Percentiles rank a stretch among this genome's conserved stretches.
Evolutionary conservation across 2,888 invertebrate genomes (phyloP).

Genomic region (Mythimna pallens): DNA sequence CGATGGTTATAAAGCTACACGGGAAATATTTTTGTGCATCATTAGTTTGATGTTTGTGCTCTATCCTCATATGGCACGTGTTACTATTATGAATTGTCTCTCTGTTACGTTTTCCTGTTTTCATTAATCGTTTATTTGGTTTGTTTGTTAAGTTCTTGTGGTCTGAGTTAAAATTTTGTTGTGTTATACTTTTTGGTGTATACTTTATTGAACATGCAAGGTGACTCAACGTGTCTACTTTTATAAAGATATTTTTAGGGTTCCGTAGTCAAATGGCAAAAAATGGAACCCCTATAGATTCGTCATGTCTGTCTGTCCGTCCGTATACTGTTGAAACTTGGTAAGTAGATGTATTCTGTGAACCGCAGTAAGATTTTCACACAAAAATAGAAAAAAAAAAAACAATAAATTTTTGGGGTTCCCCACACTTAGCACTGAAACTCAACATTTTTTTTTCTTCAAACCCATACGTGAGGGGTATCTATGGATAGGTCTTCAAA

Average conservation of each 20-base stretch:
- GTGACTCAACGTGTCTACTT: not conserved
- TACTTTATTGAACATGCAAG: not conserved
- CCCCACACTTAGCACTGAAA: too few relatives aligned
- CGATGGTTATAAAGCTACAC: slow-evolving; percentile 84
- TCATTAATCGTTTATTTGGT: slow-evolving; percentile 57
- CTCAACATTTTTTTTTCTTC: too few relatives aligned
- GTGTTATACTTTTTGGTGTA: slow-evolving; percentile 5
- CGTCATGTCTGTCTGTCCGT: too few relatives aligned
- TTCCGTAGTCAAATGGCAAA: too few relatives aligned
- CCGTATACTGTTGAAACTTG: too few relatives aligned
- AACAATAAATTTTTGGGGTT: too few relatives aligned
- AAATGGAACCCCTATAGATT: too few relatives aligned
- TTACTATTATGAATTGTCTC: slow-evolving; percentile 65
- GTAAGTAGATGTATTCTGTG: too few relatives aligned
- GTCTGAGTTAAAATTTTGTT: slow-evolving; percentile 1
- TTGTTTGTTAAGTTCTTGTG: slow-evolving; percentile 32
- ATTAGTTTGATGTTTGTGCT: slow-evolving; percentile 80
- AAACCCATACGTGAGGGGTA: too few relatives aligned
- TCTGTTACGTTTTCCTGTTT: slow-evolving; percentile 55
- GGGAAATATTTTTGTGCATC: slow-evolving; percentile 89
- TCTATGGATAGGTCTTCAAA: too few relatives aligned
- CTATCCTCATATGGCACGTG: slow-evolving; percentile 69
- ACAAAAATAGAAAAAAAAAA: too few relatives aligned
- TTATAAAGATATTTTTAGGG: not conserved
- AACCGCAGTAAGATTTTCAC: too few relatives aligned